Evolutionary conservation across 2,113 vertebrate genomes (phyloP).

Genomic region (Daubentonia madagascariensis): DNA sequence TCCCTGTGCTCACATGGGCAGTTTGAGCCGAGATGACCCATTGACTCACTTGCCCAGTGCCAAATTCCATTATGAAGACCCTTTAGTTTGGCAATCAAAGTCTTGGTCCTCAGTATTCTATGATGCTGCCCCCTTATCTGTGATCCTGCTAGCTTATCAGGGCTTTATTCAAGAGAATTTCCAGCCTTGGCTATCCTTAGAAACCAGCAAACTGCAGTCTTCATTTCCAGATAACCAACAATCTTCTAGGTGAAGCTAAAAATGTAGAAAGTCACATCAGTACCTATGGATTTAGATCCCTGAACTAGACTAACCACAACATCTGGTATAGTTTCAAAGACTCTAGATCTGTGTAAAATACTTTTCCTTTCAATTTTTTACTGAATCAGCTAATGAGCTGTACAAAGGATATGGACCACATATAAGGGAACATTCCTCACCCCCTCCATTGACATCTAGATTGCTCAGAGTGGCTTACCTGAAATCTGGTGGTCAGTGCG

Average conservation of each 20-base stretch:
- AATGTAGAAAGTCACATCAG: neutral
- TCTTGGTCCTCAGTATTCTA: neutral
- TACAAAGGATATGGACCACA: neutral
- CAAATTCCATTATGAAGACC: neutral
- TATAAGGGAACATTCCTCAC: fast-evolving
- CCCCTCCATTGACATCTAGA: neutral
- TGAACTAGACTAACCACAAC: neutral
- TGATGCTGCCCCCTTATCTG: no score
- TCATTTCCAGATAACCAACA: neutral
- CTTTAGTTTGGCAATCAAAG: neutral
- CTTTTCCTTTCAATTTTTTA: neutral
- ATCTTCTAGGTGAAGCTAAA: neutral
- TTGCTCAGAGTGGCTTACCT: neutral
- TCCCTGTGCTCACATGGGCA: neutral
- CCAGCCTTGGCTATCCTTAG: neutral
- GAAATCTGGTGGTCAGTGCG: neutral
- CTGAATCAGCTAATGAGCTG: neutral
- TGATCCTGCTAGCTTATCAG: neutral
- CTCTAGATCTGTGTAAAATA: neutral
- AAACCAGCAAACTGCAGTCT: neutral
- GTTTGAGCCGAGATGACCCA: neutral
- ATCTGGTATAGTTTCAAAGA: neutral
- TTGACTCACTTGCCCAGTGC: neutral
- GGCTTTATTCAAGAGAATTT: neutral
- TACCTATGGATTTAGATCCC: neutral